Evolutionary conservation across 2,113 vertebrate species (phyloP).

Genomic region (Alethe diademata): DNA sequence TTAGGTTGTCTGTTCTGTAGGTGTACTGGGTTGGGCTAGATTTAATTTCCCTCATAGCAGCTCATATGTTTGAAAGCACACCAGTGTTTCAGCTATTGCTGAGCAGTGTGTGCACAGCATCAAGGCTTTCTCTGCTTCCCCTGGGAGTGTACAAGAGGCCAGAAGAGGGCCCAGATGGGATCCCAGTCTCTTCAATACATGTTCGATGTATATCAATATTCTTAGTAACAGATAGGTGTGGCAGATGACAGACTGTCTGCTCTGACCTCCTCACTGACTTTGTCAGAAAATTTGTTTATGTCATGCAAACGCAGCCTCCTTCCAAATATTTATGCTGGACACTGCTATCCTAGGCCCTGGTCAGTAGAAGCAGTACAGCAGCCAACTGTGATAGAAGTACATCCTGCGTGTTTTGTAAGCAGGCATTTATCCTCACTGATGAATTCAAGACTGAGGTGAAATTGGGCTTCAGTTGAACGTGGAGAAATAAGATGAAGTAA

Average conservation of each 20-base stretch:
- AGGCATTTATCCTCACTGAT: background rate
- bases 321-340: background rate
- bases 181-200: background rate
- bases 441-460: background rate
- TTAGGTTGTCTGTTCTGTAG: background rate
- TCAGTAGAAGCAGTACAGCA: background rate
- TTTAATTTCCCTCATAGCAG: background rate
- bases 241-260: background rate
- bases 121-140: background rate
- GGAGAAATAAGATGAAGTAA: background rate
- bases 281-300: background rate
- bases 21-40: background rate
- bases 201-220: background rate
- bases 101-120: background rate
- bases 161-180: background rate
- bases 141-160: background rate
- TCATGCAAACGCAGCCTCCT: background rate
- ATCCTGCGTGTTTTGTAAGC: background rate
- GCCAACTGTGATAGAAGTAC: background rate
- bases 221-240: background rate
- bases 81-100: background rate
- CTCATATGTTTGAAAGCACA: background rate
- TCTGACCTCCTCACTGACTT: background rate
- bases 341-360: background rate
- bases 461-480: background rate